phyloP scores from a whole-genome alignment of 2,797 vertebrate genomes.

The Hybognathus amarus region DNA sequence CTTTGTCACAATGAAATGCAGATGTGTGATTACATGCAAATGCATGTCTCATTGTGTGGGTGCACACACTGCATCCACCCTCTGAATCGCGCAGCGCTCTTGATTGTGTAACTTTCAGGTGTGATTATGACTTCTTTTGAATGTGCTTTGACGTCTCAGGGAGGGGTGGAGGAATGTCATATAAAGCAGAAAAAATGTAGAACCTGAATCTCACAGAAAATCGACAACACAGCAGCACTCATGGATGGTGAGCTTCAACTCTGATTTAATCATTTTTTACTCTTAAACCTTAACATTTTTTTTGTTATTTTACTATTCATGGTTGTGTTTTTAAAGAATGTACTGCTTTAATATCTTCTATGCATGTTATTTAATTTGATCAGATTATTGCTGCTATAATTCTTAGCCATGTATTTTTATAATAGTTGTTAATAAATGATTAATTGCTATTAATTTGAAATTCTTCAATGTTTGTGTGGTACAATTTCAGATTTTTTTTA shows the following conservation, averaged over 20 bases:
- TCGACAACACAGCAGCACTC: conserved; percentile 36
- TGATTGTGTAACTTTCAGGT: neutral
- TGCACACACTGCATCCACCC: neutral
- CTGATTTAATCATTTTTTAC: neutral
- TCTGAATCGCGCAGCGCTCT: neutral
- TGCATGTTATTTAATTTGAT: neutral
- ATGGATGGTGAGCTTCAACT: conserved; percentile 72
- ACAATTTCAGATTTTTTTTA: too few relatives aligned
- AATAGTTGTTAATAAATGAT: neutral
- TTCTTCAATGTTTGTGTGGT: neutral
- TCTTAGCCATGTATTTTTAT: neutral
- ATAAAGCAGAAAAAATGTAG: conserved; percentile 6
- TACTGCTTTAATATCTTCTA: neutral
- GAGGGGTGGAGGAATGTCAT: conserved; percentile 63
- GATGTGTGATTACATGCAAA: neutral
- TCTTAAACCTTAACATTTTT: too few relatives aligned
- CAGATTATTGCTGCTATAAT: neutral
- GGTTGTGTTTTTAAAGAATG: neutral
- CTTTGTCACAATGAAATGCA: neutral
- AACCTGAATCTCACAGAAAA: neutral
- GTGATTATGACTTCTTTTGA: neutral
- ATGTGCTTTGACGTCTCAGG: neutral
- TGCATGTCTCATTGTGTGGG: neutral
- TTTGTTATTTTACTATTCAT: neutral
- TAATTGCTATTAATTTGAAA: neutral